Evolutionary conservation across 2,797 vertebrate species (phyloP).

Genomic region (Platyrinchus mystaceus): DNA sequence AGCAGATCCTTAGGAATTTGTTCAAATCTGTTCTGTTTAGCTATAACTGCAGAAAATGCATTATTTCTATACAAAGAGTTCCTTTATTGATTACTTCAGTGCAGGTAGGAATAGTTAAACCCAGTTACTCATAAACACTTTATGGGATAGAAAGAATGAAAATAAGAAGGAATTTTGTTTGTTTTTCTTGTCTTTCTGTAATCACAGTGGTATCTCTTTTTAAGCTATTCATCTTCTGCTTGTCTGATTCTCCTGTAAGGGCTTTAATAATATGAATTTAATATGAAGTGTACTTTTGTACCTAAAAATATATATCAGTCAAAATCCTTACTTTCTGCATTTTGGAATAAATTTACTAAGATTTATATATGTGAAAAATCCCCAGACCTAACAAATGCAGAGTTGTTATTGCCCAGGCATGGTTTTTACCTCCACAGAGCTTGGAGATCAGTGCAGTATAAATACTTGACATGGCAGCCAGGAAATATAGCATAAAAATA

Average conservation of each 20-base stretch:
- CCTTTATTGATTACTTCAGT: conserved; percentile 17
- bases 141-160: conserved; percentile 17
- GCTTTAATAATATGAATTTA: conserved; percentile 17
- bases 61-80: neutral
- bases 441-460: neutral
- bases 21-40: conserved; percentile 25
- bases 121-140: conserved; percentile 1
- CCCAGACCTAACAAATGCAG: neutral
- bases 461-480: neutral
- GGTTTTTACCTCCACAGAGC: neutral
- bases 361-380: neutral
- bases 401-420: neutral
- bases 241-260: conserved; percentile 6
- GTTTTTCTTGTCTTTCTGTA: conserved; percentile 31
- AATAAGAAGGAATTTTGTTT: conserved; percentile 12
- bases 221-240: conserved; percentile 33
- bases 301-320: neutral
- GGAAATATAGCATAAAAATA: neutral
- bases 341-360: conserved; percentile 2
- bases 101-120: conserved; percentile 16
- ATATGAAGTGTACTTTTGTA: neutral
- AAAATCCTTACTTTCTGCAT: neutral
- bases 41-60: neutral
- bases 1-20: conserved; percentile 16
- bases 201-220: conserved; percentile 14